Evolutionary conservation across 2,113 vertebrate species (phyloP).

Genomic region (Lutjanus erythropterus): DNA sequence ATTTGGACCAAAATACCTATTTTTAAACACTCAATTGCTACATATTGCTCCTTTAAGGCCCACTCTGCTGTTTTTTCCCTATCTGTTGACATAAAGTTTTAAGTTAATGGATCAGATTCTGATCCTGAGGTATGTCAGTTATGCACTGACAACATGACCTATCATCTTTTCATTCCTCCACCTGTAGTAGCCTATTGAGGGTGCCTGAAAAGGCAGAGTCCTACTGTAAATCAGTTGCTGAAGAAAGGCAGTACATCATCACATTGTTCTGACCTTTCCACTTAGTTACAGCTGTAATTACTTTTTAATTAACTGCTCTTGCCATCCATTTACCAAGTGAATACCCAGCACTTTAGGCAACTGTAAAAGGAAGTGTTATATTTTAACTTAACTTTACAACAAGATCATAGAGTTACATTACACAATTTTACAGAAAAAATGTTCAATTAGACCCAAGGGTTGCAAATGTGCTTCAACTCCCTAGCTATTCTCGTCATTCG

Average conservation of each 20-base stretch:
- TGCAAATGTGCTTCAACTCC: constrained; percentile 30
- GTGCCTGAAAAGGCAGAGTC: neutral
- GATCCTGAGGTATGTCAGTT: neutral
- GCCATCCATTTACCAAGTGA: constrained; percentile 45
- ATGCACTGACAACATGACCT: neutral
- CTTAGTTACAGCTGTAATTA: constrained; percentile 62
- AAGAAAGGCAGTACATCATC: constrained; percentile 36
- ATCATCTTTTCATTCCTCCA: neutral
- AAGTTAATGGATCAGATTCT: neutral
- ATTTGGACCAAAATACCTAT: too few species aligned
- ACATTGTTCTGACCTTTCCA: constrained; percentile 58
- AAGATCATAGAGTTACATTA: constrained; percentile 36
- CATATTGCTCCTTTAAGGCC: too few species aligned
- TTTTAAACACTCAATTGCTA: too few species aligned
- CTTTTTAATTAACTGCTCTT: constrained; percentile 60
- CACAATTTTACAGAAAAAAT: constrained; percentile 33
- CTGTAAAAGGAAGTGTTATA: constrained; percentile 22
- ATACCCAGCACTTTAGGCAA: constrained; percentile 32
- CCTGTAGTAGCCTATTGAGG: neutral
- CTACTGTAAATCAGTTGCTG: constrained; percentile 29
- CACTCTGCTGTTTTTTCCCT: too few species aligned
- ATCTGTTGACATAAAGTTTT: too few species aligned
- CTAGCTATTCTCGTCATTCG: constrained; percentile 30
- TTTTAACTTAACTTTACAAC: constrained; percentile 54
- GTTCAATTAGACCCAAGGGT: constrained; percentile 53